Evolutionary conservation across 2,113 vertebrate genomes (phyloP), one percentile per base, ranked within the genome.

Genomic region (Dunckerocampus dactyliophorus): DNA sequence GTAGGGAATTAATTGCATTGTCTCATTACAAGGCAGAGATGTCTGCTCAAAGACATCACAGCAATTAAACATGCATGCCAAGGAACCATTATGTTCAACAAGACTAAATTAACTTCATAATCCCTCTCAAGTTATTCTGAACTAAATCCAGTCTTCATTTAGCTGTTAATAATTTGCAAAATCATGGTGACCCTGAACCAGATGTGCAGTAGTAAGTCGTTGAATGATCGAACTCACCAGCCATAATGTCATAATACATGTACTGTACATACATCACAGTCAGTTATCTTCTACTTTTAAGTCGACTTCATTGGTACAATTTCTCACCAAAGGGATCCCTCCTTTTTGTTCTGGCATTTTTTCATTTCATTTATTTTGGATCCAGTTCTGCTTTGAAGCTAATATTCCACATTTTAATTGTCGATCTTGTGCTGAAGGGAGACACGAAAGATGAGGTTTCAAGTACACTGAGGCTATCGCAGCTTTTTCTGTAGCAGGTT

Each of bases 1-100:
- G 64, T 3, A 19, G 74, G 73, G 61, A 64, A 73, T 72, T 83
- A 83, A 87, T 85, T 86, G 74, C 56, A 54, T 76, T 78, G 62
- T 59, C 64, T 77, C 68, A 80, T 83, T 85, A 82, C 84, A 86
- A 83, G 78, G 82, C 59, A 84, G 6, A 62, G 45, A 69, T 57
- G 55, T 68, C 51, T 77, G 56, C 68, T 82, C 17, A 72, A 75
- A 83, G 71, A 73, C 65, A 77, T 75, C 65, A 63, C 62, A 79
- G 60, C 49, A 82, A 73, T 59, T 78, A 61, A 71, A 57, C 53
- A 61, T 56, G 60, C 47, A 45, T 65, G 57, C 39, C 47, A 43
- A 45, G 64, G 66, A 63, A 56, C 47, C 62, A 51, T 12, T 50
- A 9, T 21, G 49, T 21, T 21, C 47, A 7, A 59, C 17, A 2